phyloP scores from a whole-genome alignment of 2,888 invertebrate species.

The Gastrophysa polygoni region DNA sequence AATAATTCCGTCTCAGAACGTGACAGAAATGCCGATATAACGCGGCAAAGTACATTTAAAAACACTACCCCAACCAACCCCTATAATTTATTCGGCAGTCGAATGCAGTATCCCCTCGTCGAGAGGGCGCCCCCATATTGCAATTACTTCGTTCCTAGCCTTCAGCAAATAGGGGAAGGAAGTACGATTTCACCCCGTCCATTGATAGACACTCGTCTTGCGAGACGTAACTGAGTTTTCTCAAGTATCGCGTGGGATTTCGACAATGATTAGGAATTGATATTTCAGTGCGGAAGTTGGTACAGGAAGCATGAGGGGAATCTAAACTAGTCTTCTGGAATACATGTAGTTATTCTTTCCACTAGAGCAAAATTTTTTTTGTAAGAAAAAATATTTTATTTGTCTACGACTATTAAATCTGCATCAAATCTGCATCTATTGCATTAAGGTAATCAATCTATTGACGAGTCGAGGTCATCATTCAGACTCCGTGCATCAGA shows the following conservation, averaged over 20 bases:
- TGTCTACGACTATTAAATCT: too few species aligned
- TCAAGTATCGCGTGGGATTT: slow-evolving; percentile 11
- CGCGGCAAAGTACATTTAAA: slow-evolving; percentile 27
- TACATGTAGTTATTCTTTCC: too few species aligned
- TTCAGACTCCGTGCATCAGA: too few species aligned
- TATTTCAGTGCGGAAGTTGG: slow-evolving; percentile 3
- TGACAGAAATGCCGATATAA: slow-evolving; percentile 31
- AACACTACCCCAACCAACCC: slow-evolving; percentile 29
- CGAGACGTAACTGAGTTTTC: slow-evolving; percentile 15
- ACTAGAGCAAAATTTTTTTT: too few species aligned
- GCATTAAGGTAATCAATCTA: too few species aligned
- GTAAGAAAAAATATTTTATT: too few species aligned
- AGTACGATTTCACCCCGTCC: slow-evolving; percentile 23
- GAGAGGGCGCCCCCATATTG: slow-evolving; percentile 28
- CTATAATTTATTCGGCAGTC: slow-evolving; percentile 40
- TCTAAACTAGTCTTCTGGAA: neutral
- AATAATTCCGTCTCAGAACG: slow-evolving; percentile 35
- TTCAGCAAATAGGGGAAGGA: slow-evolving; percentile 37
- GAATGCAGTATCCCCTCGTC: slow-evolving; percentile 34
- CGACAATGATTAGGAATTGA: slow-evolving; percentile 11
- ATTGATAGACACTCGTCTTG: slow-evolving; percentile 12
- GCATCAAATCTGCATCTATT: too few species aligned
- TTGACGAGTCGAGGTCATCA: too few species aligned
- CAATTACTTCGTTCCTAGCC: slow-evolving; percentile 43
- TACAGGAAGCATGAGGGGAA: slow-evolving; percentile 1